A percentile compares a stretch with the other conserved stretches of the same genome.
phyloP scores from a whole-genome alignment of 2,888 invertebrate genomes.

The Cantharis rustica region DNA sequence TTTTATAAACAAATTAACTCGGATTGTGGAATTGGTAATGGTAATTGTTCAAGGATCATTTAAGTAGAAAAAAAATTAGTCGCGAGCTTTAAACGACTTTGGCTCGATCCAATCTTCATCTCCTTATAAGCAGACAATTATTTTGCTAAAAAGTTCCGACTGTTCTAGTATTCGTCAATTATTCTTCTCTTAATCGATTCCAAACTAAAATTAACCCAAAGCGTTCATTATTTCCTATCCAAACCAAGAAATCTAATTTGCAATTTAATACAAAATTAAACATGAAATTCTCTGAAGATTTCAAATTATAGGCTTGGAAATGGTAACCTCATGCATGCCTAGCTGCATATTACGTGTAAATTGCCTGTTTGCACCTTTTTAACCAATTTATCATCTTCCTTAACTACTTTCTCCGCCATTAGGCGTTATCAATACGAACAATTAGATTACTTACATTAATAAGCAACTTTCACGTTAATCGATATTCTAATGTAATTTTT shows the following conservation, averaged over 20 bases:
- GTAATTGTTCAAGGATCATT: not conserved
- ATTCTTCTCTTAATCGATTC: not conserved
- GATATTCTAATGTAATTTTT: not conserved
- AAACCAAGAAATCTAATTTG: not conserved
- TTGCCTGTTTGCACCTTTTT: conserved; percentile 10
- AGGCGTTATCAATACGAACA: conserved; percentile 12
- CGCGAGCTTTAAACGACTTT: not conserved
- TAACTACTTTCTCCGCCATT: conserved; percentile 22
- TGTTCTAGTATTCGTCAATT: not conserved
- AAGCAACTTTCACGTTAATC: conserved; percentile 24
- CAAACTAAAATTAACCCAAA: not conserved
- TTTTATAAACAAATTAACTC: not conserved
- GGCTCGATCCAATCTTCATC: not conserved
- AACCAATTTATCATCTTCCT: conserved; percentile 4
- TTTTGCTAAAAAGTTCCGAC: not conserved
- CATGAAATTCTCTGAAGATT: not conserved
- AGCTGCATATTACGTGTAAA: not conserved
- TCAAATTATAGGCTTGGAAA: not conserved
- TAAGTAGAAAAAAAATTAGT: not conserved
- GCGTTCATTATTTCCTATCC: not conserved
- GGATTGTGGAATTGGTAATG: not conserved
- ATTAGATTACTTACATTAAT: conserved; percentile 20
- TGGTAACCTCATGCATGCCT: not conserved
- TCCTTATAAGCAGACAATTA: not conserved
- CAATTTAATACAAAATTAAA: not conserved